Conservation (phyloP, 2,113 vertebrate genomes). For the Vulpes vulpes region DNA sequence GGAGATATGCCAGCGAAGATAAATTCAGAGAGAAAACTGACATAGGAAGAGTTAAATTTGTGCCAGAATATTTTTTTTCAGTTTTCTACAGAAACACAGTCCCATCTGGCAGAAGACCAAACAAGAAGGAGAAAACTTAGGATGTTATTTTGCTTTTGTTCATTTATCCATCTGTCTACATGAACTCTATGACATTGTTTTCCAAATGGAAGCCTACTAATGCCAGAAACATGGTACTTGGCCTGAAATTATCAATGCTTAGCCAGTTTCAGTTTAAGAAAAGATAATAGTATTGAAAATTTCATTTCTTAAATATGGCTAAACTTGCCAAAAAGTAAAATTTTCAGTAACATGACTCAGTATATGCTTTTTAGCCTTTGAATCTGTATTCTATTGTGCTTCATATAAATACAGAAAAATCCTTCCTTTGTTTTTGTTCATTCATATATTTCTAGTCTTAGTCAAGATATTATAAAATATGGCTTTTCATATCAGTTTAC, state of each 20-base stretch:
- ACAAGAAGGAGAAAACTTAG: slow-evolving; percentile 19
- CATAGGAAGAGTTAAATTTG: slow-evolving; percentile 48
- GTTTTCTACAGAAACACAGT: slow-evolving; percentile 65
- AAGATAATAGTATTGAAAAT: neutral
- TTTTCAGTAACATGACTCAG: neutral
- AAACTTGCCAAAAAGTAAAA: neutral
- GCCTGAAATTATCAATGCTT: slow-evolving; percentile 28
- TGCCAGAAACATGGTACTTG: slow-evolving; percentile 63
- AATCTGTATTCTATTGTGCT: neutral
- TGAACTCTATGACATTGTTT: slow-evolving; percentile 67
- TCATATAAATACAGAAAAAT: neutral
- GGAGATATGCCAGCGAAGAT: neutral
- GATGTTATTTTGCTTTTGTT: slow-evolving; percentile 75
- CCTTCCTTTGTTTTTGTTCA: neutral
- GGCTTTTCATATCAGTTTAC: neutral
- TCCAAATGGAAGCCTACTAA: slow-evolving; percentile 63
- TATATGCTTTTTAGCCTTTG: neutral
- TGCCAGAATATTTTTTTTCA: slow-evolving; percentile 22
- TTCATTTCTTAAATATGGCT: slow-evolving; percentile 20
- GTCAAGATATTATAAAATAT: neutral
- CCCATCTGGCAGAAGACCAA: slow-evolving; percentile 68
- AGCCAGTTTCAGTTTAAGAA: slow-evolving; percentile 76
- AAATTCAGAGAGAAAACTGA: slow-evolving; percentile 55
- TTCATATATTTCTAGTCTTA: neutral
- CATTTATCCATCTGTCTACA: slow-evolving; percentile 77